Conservation (phyloP, 2,113 vertebrate genomes). For the Cheirogaleus medius region DNA sequence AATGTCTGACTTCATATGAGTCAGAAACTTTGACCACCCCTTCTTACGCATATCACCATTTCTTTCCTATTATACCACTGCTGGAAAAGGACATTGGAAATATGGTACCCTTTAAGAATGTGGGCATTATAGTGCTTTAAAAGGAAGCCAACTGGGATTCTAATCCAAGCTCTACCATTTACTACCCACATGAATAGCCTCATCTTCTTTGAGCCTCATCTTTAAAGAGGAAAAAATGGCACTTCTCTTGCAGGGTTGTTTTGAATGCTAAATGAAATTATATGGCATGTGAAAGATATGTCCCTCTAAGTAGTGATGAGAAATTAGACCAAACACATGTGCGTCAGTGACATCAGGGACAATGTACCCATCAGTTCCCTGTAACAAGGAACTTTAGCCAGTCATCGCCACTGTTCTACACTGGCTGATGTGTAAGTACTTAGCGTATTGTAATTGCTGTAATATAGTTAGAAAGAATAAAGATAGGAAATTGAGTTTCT, state of each 20-base stretch:
- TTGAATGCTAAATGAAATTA: neutral
- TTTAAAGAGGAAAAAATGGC: neutral
- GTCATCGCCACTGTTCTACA: too few species aligned
- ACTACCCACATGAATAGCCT: neutral
- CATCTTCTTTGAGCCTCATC: neutral
- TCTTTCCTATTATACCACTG: neutral
- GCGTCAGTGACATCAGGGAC: fast-evolving
- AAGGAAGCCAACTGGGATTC: neutral
- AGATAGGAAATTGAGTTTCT: neutral
- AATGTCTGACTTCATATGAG: neutral
- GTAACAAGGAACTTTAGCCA: neutral
- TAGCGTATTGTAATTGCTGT: neutral
- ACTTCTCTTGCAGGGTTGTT: neutral
- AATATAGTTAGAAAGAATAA: neutral
- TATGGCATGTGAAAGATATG: neutral
- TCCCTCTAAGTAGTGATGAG: neutral
- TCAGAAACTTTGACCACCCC: neutral
- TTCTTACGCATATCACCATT: neutral
- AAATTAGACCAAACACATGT: neutral
- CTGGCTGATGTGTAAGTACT: neutral
- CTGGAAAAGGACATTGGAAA: neutral
- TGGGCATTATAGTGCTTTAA: neutral
- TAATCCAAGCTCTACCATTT: neutral
- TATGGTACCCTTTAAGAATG: neutral
- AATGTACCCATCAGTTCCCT: neutral